Evolutionary conservation across 1,140 invertebrate genomes (phyloP).

Genomic region (Drosophila yakuba): DNA sequence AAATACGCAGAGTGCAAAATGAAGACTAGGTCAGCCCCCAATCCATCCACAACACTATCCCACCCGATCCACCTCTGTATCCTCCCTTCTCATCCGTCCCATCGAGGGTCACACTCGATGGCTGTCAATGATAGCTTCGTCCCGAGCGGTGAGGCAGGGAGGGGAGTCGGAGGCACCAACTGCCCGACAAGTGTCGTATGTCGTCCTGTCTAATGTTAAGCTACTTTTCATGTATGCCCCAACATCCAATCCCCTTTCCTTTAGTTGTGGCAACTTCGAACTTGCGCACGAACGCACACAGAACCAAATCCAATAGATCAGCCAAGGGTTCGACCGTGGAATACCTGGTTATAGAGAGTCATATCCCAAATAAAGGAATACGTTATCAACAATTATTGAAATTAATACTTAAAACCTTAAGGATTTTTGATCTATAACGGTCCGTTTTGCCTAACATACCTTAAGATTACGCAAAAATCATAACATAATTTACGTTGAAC

Average conservation of each 20-base stretch:
- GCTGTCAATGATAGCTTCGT: conserved; percentile 56
- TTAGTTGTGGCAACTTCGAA: conserved; percentile 22
- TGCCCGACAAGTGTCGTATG: conserved; percentile 75
- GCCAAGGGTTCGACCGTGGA: neutral
- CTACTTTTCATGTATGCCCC: conserved; percentile 76
- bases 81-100: neutral
- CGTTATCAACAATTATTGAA: no score
- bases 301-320: conserved; percentile 12
- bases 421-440: no score
- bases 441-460: no score
- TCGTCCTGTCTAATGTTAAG: conserved; percentile 75
- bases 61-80: conserved; percentile 3
- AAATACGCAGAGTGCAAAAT: conserved; percentile 4
- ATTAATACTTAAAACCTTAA: no score
- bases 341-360: neutral
- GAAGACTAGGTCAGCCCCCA: conserved; percentile 46
- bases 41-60: conserved; percentile 9
- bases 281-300: conserved; percentile 61
- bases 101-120: conserved; percentile 37
- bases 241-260: conserved; percentile 19
- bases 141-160: conserved; percentile 6
- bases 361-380: neutral
- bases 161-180: conserved; percentile 27
- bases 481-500: neutral
- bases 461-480: no score